Base-by-base conservation (phyloP, 2,888 invertebrate genomes). In the Bellardia bayeri region DNA sequence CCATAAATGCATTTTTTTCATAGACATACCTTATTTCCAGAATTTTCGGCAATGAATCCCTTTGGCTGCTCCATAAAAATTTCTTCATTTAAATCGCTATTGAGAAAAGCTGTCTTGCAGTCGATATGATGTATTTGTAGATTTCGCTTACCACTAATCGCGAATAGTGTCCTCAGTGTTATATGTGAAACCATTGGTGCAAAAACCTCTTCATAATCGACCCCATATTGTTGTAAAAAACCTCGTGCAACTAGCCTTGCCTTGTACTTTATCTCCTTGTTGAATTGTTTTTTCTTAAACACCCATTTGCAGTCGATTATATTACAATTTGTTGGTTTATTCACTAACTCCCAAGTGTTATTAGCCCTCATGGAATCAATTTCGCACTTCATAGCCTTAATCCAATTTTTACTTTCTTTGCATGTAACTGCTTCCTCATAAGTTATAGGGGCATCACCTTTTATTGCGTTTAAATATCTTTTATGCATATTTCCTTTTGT, bases 51-150 rank as follows among this genome's bases (percentile, higher is more conserved):
- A 49, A 87, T 84, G 42, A 88, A 89, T 54, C 82, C 85, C 58
- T 13, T 79, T 30, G 86, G 79, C n/a, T 88, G 88, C 37, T 83
- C 74, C 86, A 89, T 88, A 37, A 76, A 89, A 58, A 89, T 89
- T n/a, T 87, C 66, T 64, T 88, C 88, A 45, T 78, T 56, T 8
- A 88, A 58, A 40, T 88, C 74, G 16, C 75, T 76, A 40, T 89
- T 78, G 14, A 88, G 66, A 56, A 86, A 88, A 3, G 86, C 87
- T 13, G 83, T 80, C 16, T 84, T 82, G 30, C 83, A 85, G 80
- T 89, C 86, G 76, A 87, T 51, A 80, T 89, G 83, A 49, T 88
- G 85, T 23, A 88, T 76, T 30, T 82, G 49, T 9, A 88, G 68
- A 51, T 49, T 68, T 49, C 49, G 30, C 33, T 68, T 68, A 6